phyloP scores from a whole-genome alignment of 2,113 vertebrate genomes.

The Pontoporia blainvillei region DNA sequence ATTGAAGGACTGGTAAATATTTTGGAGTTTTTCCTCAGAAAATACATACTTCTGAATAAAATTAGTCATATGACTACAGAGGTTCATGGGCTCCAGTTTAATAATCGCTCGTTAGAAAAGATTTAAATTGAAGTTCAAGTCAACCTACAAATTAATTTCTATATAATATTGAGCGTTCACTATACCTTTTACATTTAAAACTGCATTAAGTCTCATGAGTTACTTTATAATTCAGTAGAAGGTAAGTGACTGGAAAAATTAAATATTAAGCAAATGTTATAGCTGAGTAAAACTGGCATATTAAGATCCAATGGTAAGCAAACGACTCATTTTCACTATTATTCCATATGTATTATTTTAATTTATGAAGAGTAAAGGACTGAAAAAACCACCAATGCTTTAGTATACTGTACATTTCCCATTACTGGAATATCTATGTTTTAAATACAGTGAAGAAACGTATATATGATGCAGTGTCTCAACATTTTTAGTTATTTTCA shows the following conservation, averaged over 20 bases:
- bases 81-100: not conserved
- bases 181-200: not conserved
- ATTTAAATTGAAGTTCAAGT: not conserved
- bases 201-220: not conserved
- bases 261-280: constrained; percentile 1
- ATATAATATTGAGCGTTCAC: not conserved
- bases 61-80: not conserved
- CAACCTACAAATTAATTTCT: constrained; percentile 24
- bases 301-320: not conserved
- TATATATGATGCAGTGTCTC: not conserved
- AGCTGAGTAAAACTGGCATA: not conserved
- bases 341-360: not conserved
- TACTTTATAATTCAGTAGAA: constrained; percentile 2
- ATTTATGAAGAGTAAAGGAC: not conserved
- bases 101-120: not conserved
- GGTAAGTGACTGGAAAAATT: constrained; percentile 33
- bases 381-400: not conserved
- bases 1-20: not conserved
- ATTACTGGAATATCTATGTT: not conserved
- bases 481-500: not conserved
- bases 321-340: not conserved
- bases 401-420: not conserved
- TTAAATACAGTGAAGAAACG: not conserved
- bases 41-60: not conserved
- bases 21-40: not conserved